Base-by-base conservation (phyloP, 2,113 vertebrate genomes). In the Nyctereutes procyonoides region DNA sequence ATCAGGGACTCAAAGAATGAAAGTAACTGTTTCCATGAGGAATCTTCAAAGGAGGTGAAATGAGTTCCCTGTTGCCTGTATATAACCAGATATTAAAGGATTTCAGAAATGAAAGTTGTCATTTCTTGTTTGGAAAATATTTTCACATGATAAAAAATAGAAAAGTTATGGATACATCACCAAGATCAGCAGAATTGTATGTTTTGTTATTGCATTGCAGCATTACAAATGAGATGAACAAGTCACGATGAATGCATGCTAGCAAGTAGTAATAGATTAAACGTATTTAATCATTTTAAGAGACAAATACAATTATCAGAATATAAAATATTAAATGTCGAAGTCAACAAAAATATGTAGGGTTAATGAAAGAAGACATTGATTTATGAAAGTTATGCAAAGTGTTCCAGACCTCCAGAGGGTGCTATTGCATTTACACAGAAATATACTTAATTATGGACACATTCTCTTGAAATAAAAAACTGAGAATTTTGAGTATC, bases 361-460 rank as follows among this genome's bases (percentile, higher is more conserved):
- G 30, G 53, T 96, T 97, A 97, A 98, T 95, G 96, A 97, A 97
- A 96, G 97, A 92, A 73, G 96, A 97, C 96, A 90, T 73, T 93
- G 93, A 98, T 97, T 98, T 97, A 95, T 97, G 73, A 76, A 94
- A 97, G 74, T 96, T 96, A 96, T 88, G 22, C 85, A 82, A 83
- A 95, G 71, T 77, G 74, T 98, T 96, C 43, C 55, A 95, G 96
- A 51, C 98, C 98, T 98, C 98, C 97, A 98, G 98, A 98, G 98
- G 98, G 98, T 65, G 98, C 98, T 98, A 81, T 98, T 98, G 98
- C 96, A 96, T 98, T 98, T 98, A 98, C 73, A 95, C 98, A 98
- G 97, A 97, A 97, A 97, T 86, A 93, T 13, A 84, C 83, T 88
- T 81, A 97, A 97, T 97, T 97, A 95, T 19, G 63, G 83, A 76